A percentile compares a stretch with the other conserved stretches of the same genome.
Evolutionary conservation across 2,888 invertebrate genomes (phyloP).

Genomic region (Horisme vitalbata): DNA sequence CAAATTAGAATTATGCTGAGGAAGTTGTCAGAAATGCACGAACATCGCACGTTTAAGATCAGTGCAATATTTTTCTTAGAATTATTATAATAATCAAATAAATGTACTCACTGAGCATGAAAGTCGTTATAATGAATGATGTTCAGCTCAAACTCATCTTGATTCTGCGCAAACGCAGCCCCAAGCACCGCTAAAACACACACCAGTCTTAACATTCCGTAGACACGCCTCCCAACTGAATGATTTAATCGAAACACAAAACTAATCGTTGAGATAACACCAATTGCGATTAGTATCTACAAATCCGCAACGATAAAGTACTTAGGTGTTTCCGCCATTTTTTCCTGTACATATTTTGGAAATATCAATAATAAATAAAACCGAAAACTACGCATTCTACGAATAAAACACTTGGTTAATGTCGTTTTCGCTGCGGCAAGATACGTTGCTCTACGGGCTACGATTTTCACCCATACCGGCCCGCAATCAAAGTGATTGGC

Average conservation of each 20-base stretch:
- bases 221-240: slow-evolving; percentile 14
- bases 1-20: too few relatives aligned
- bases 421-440: too few relatives aligned
- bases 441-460: too few relatives aligned
- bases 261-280: slow-evolving; percentile 18
- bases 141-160: slow-evolving; percentile 56
- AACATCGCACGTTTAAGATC: too few relatives aligned
- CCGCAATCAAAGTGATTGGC: too few relatives aligned
- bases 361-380: too few relatives aligned
- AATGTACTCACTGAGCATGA: slow-evolving; percentile 79
- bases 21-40: too few relatives aligned
- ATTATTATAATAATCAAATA: too few relatives aligned
- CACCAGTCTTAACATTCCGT: slow-evolving; percentile 36
- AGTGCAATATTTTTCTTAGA: too few relatives aligned
- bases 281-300: slow-evolving; percentile 21
- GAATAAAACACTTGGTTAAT: too few relatives aligned
- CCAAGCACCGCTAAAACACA: slow-evolving; percentile 35
- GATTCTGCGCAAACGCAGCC: slow-evolving; percentile 37
- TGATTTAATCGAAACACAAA: slow-evolving; percentile 2
- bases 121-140: slow-evolving; percentile 82
- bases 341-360: slow-evolving; percentile 4
- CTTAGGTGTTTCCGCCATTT: slow-evolving; percentile 3
- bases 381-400: too few relatives aligned
- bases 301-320: slow-evolving; percentile 17
- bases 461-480: too few relatives aligned